Conservation (phyloP, 2,113 vertebrate genomes). For the Clupea harengus region DNA sequence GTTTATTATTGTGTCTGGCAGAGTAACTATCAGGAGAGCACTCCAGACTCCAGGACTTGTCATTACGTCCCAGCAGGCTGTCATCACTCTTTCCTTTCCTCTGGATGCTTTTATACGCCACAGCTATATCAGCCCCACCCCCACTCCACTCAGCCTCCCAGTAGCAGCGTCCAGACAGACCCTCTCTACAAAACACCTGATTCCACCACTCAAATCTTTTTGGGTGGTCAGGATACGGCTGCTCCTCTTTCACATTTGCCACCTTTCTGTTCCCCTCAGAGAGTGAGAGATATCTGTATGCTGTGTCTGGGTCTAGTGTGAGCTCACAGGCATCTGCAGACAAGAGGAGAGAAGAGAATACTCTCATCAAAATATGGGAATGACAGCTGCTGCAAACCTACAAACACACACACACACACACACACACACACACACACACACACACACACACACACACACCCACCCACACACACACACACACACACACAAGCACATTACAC, state of each 20-base stretch:
- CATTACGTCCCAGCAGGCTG: slow-evolving; percentile 23
- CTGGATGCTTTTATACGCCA: slow-evolving; percentile 28
- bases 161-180: slow-evolving; percentile 19
- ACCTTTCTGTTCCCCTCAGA: slow-evolving; percentile 40
- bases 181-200: slow-evolving; percentile 11
- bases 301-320: slow-evolving; percentile 44
- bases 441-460: no score
- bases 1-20: not conserved
- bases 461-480: no score
- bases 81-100: slow-evolving; percentile 21
- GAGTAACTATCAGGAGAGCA: not conserved
- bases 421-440: no score
- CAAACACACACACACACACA: no score
- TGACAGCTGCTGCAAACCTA: no score
- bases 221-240: not conserved
- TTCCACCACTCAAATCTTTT: not conserved
- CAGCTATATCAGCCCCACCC: not conserved
- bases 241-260: not conserved
- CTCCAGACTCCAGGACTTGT: not conserved
- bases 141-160: slow-evolving; percentile 33
- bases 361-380: not conserved
- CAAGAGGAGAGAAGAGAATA: not conserved
- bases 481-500: no score
- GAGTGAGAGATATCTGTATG: slow-evolving; percentile 20
- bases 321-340: slow-evolving; percentile 31